Evolutionary conservation across 2,113 vertebrate genomes (phyloP), one percentile per base, ranked within the genome.

Genomic region (Caracal caracal): DNA sequence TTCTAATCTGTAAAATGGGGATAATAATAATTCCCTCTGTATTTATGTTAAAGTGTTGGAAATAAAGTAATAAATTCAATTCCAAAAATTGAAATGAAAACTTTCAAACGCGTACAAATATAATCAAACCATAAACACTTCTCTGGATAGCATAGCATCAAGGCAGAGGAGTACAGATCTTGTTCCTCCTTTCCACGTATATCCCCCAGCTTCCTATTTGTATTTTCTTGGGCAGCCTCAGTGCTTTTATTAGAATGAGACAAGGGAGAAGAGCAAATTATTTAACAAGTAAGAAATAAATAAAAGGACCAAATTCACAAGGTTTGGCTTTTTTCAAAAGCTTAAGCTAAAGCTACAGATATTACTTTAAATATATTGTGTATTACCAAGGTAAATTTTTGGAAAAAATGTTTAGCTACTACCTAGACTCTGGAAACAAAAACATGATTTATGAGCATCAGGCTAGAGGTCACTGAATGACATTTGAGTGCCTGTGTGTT

Each of bases 11-110:
- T 78, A 59, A 88, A 59, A 53, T 79, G 59, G 20, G 16, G 5
- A 66, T 70, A 47, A 65, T 70, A 79, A 65, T 22, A 89, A 19
- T 73, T n/a, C 9, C 30, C 11, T 95, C 20, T 47, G 15, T 24
- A 35, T 28, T 15, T 73, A 51, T 90, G 17, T 70, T 93, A 90
- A 3, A 76, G 12, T 68, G 3, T 75, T 88, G 30, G 59, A 94
- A 90, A 75, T 85, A 94, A 73, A 13, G 11, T 43, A 83, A 90
- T 89, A 17, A 94, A 43, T 10, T 10, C 13, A 8, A 68, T n/a
- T 83, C 10, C 33, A 71, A 78, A 92, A 68, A 75, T 10, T 47
- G 63, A 96, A 90, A 84, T 56, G n/a, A 88, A 37, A 90, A 91
- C 10, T 12, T 93, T 92, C 30, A 73, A 75, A 33, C 1, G 33